phyloP scores from a whole-genome alignment of 2,888 invertebrate species.

The Cephus pulcher region DNA sequence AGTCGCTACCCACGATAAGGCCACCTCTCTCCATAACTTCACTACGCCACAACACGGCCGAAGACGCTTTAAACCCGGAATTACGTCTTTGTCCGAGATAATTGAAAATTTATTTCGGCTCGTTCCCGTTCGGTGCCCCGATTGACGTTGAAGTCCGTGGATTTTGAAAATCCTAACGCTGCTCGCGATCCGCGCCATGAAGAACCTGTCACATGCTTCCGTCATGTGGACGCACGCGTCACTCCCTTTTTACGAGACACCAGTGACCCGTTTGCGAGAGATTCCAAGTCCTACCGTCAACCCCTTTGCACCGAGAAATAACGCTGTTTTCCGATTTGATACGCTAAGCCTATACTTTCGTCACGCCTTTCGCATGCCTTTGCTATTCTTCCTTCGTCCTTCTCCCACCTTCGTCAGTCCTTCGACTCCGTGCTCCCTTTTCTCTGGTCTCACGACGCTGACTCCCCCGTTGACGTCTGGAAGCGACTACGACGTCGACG shows the following conservation, averaged over 20 bases:
- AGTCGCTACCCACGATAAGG: not conserved
- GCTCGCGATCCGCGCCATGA: not conserved
- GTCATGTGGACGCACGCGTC: not conserved
- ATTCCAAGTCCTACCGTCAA: conserved; percentile 20
- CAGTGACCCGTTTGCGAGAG: conserved; percentile 22
- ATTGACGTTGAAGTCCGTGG: not conserved
- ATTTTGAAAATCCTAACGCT: not conserved
- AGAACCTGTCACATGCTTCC: not conserved
- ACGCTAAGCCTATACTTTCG: conserved; percentile 33
- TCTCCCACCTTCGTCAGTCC: not conserved
- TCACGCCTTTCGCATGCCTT: conserved; percentile 23
- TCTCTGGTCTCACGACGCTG: not conserved
- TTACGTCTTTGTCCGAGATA: conserved; percentile 62
- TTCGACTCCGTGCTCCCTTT: not conserved
- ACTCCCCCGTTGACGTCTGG: not conserved
- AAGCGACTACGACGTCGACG: not conserved
- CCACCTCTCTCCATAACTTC: not conserved
- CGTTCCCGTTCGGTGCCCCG: conserved; percentile 17
- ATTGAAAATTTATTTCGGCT: conserved; percentile 62
- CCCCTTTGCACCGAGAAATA: conserved; percentile 29
- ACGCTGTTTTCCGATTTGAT: conserved; percentile 39
- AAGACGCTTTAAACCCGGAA: conserved; percentile 61
- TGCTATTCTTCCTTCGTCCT: conserved; percentile 8
- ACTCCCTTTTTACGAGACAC: conserved; percentile 13
- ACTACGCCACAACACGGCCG: conserved; percentile 11